phyloP scores from a whole-genome alignment of 2,797 vertebrate genomes.

The Acridotheres tristis region DNA sequence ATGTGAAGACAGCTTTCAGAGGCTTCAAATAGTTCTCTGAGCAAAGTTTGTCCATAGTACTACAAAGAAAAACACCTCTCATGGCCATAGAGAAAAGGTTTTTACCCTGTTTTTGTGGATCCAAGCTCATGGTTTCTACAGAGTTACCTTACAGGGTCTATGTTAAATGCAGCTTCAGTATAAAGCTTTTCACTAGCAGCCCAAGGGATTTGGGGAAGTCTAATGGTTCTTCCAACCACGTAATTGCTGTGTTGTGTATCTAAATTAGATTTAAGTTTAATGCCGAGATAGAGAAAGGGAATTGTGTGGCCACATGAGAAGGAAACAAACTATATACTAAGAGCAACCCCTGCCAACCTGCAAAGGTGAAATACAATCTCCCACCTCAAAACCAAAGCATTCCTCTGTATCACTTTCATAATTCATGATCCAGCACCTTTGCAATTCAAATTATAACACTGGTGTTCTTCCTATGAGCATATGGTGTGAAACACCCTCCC shows the following conservation, averaged over 20 bases:
- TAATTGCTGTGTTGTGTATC: background rate
- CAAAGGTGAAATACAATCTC: background rate
- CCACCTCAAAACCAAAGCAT: background rate
- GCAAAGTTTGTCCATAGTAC: background rate
- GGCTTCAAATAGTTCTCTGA: background rate
- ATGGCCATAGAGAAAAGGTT: background rate
- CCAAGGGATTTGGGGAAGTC: background rate
- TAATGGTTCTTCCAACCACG: background rate
- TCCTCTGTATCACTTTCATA: background rate
- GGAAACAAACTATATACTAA: background rate
- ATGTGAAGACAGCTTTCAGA: background rate
- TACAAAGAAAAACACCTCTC: background rate
- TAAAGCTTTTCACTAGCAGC: background rate
- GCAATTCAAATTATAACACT: background rate
- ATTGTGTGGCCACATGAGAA: background rate
- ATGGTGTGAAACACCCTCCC: background rate
- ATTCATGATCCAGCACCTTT: background rate
- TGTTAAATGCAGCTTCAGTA: background rate
- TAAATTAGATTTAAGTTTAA: background rate
- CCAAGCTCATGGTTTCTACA: background rate
- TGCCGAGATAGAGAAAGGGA: background rate
- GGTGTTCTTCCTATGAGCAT: background rate
- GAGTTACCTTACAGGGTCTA: background rate
- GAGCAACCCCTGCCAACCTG: background rate
- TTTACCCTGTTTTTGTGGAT: background rate